phyloP scores from a whole-genome alignment of 1,140 invertebrate species.

The Lucilia cuprina region DNA sequence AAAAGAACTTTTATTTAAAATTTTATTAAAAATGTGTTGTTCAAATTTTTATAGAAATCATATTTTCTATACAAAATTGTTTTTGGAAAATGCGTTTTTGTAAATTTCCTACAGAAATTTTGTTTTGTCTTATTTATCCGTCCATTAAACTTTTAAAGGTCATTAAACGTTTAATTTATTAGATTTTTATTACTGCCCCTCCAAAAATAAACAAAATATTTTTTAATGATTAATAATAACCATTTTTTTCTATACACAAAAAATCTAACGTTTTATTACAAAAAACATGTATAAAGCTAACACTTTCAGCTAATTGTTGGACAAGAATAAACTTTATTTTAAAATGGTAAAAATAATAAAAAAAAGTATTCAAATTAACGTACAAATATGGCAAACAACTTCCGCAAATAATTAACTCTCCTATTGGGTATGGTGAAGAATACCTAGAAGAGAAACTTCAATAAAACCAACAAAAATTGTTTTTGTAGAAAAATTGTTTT shows the following conservation, averaged over 20 bases:
- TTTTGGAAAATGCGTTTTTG: no score
- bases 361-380: neutral
- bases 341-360: neutral
- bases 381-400: neutral
- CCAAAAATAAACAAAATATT: neutral
- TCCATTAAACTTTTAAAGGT: neutral
- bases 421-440: no score
- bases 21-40: no score
- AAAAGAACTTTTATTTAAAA: no score
- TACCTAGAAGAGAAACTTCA: no score
- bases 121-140: neutral
- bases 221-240: neutral
- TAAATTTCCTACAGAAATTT: no score
- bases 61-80: no score
- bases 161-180: neutral
- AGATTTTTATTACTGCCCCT: no score
- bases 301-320: neutral
- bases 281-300: neutral
- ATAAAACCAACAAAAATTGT: no score
- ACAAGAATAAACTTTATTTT: neutral
- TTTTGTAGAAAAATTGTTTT: no score
- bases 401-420: neutral
- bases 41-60: no score
- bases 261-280: neutral
- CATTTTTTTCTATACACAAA: neutral